A percentile compares a stretch with the other conserved stretches of the same genome.
Conservation (phyloP, 1,140 invertebrate genomes). For the Brevipalpus yothersi region DNA sequence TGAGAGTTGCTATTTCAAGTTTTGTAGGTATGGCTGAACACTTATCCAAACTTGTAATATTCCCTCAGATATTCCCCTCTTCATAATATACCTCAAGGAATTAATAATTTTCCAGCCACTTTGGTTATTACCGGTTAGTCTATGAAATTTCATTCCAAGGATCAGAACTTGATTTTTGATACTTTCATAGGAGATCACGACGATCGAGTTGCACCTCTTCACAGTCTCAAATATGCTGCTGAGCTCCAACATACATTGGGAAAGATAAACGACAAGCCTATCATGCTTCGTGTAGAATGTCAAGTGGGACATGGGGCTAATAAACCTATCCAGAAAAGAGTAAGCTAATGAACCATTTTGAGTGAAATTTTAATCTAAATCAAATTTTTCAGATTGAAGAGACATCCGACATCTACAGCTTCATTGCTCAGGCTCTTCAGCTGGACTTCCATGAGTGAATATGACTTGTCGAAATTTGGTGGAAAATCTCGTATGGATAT, state of each 20-base stretch:
- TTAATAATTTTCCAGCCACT: slow-evolving; percentile 58
- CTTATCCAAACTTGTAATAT: neutral
- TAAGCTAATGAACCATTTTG: no score
- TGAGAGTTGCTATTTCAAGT: no score
- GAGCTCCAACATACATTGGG: slow-evolving; percentile 54
- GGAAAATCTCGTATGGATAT: no score
- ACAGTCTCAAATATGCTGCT: slow-evolving; percentile 84
- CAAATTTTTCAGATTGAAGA: no score
- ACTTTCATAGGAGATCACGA: slow-evolving; percentile 58
- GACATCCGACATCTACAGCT: no score
- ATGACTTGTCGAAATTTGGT: no score
- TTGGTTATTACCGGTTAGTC: slow-evolving; percentile 43
- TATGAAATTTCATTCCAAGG: neutral
- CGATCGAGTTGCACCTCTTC: slow-evolving; percentile 82
- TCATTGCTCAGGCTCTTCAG: no score
- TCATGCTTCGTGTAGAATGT: slow-evolving; percentile 68
- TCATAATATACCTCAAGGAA: slow-evolving; percentile 48
- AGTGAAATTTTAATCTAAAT: no score
- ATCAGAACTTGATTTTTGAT: neutral
- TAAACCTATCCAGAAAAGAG: slow-evolving; percentile 66
- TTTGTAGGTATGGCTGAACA: no score
- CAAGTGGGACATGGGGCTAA: slow-evolving; percentile 88
- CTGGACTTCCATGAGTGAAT: no score
- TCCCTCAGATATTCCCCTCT: slow-evolving; percentile 49
- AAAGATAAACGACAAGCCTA: slow-evolving; percentile 42